These are phyloP conservation scores for Maccullochella peelii DNA, from an alignment of 2,113 vertebrate species.

Conservation along the genomic window DNA sequence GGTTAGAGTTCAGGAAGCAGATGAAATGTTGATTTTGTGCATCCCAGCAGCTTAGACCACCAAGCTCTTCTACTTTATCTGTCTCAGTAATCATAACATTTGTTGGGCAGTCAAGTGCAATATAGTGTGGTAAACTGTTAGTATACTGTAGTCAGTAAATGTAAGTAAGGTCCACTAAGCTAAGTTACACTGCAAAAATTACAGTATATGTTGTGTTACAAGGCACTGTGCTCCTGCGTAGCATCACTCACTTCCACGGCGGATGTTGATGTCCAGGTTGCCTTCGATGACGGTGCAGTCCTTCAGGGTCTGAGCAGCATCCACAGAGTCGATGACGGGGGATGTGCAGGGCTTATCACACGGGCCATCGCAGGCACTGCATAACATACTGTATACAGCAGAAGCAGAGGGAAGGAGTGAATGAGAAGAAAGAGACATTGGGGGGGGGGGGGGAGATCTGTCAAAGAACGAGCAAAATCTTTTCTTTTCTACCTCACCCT, in stretches of 20 bases:
- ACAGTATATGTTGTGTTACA: background rate
- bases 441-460: background rate
- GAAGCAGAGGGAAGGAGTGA: background rate
- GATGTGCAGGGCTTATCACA: slow-evolving; percentile 93
- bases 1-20: slow-evolving; percentile 47
- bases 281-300: slow-evolving; percentile 96
- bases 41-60: slow-evolving; percentile 28
- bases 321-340: slow-evolving; percentile 92
- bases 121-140: background rate
- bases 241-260: slow-evolving; percentile 93
- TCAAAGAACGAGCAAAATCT: slow-evolving; percentile 24
- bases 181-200: background rate
- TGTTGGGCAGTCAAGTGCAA: slow-evolving; percentile 25
- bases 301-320: slow-evolving; percentile 92
- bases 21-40: slow-evolving; percentile 49
- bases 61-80: slow-evolving; percentile 9
- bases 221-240: background rate
- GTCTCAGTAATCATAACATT: slow-evolving; percentile 30
- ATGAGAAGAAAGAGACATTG: background rate
- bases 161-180: background rate
- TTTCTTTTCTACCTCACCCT: slow-evolving; percentile 45
- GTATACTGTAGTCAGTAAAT: slow-evolving; percentile 2
- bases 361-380: slow-evolving; percentile 93
- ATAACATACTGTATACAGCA: slow-evolving; percentile 89
- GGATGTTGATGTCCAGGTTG: slow-evolving; percentile 96